These are phyloP conservation scores for Peromyscus attwateri DNA, from an alignment of 2,797 vertebrate species.

Conservation along the genomic window DNA sequence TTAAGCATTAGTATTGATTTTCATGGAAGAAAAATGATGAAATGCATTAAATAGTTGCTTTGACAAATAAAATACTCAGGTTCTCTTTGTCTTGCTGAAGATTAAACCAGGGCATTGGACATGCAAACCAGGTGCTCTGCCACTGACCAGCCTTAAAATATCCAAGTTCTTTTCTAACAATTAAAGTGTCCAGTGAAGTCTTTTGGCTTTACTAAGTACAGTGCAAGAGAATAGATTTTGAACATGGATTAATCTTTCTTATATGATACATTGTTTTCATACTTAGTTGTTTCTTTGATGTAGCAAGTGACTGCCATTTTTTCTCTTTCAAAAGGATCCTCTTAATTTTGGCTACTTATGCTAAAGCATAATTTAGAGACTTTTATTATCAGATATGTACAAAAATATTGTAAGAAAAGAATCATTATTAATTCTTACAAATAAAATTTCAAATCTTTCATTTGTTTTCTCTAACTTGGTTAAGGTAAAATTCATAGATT, in stretches of 20 bases:
- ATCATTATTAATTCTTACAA: background rate
- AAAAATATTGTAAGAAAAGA: background rate
- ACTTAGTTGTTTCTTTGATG: background rate
- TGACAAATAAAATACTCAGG: background rate
- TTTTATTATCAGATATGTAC: background rate
- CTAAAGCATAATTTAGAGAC: constrained; percentile 8
- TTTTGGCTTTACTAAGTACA: background rate
- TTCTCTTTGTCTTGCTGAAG: background rate
- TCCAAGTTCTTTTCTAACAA: background rate
- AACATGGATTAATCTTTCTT: constrained; percentile 8
- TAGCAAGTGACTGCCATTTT: background rate
- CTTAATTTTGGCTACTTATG: background rate
- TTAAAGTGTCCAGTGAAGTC: background rate
- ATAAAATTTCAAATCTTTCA: background rate
- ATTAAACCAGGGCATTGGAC: background rate
- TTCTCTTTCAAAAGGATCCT: background rate
- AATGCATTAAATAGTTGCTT: background rate
- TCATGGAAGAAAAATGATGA: background rate
- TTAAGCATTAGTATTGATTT: background rate
- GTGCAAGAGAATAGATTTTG: background rate
- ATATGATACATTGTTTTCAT: background rate
- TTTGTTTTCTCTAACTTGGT: background rate
- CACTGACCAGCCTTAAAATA: background rate
- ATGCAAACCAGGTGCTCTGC: background rate
- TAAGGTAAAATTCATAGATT: background rate